These are phyloP conservation scores for Sebastes nivosus DNA, from an alignment of 2,797 vertebrate species.

Conservation along the genomic window DNA sequence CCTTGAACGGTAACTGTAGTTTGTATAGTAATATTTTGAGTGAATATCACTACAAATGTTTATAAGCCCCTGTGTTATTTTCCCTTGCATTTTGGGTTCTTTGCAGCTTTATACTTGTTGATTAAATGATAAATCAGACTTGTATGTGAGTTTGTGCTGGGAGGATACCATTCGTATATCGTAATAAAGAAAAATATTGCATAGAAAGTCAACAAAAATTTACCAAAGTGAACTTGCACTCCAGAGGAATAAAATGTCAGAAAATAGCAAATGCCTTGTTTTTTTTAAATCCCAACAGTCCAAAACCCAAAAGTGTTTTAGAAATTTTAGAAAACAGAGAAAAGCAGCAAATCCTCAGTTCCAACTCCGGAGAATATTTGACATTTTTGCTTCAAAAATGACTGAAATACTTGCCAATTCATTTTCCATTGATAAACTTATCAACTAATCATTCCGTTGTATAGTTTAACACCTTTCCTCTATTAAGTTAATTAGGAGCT, in stretches of 20 bases:
- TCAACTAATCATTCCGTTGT: neutral
- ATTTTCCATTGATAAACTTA: neutral
- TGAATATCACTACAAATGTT: neutral
- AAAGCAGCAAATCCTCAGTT: neutral
- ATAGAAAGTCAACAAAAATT: neutral
- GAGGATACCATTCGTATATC: neutral
- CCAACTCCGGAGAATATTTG: neutral
- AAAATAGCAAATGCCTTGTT: neutral
- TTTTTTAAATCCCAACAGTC: neutral
- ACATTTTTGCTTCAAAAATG: neutral
- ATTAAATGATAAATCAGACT: neutral
- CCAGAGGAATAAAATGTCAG: neutral
- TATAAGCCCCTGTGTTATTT: neutral
- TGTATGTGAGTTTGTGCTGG: neutral
- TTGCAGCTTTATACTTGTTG: neutral
- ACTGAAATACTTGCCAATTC: neutral
- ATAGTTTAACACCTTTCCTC: neutral
- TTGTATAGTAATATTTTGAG: neutral
- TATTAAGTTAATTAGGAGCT: neutral
- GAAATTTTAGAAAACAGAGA: neutral
- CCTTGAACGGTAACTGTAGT: too few relatives aligned
- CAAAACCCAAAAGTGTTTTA: neutral
- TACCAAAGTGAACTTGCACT: neutral
- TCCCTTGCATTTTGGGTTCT: neutral
- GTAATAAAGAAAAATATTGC: neutral